phyloP scores from a whole-genome alignment of 2,888 invertebrate species.

The Pyrochroa serraticornis region DNA sequence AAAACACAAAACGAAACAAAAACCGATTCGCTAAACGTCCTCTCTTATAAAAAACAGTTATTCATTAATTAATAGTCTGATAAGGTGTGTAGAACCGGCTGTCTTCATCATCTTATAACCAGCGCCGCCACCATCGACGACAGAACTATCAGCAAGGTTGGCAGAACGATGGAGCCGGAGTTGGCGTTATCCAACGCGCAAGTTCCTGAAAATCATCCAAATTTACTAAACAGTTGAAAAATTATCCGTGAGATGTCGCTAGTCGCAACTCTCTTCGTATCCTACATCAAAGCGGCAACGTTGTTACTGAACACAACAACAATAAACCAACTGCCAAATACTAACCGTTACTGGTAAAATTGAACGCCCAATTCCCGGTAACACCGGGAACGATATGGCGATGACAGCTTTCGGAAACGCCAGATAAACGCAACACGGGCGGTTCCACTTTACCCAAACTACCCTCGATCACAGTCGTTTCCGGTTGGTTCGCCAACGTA shows the following conservation, averaged over 20 bases:
- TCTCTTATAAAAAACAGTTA: constrained; percentile 27
- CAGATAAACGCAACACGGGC: constrained; percentile 59
- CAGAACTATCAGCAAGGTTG: constrained; percentile 41
- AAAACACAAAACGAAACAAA: background rate
- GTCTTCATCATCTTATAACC: constrained; percentile 51
- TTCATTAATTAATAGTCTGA: constrained; percentile 46
- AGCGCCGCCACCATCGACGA: constrained; percentile 38
- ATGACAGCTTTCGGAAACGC: constrained; percentile 65
- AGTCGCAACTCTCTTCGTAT: too few relatives aligned
- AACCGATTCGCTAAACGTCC: background rate
- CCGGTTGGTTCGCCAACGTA: constrained; percentile 52
- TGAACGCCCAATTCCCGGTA: constrained; percentile 67
- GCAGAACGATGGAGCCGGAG: constrained; percentile 42
- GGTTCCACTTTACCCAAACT: constrained; percentile 44
- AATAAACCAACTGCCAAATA: background rate
- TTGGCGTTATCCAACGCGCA: constrained; percentile 43
- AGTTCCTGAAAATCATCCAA: constrained; percentile 40
- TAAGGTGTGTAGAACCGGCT: constrained; percentile 42
- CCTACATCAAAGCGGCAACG: too few relatives aligned
- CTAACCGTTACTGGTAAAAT: constrained; percentile 71
- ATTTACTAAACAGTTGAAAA: constrained; percentile 9
- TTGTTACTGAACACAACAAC: too few relatives aligned
- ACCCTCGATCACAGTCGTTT: constrained; percentile 42
- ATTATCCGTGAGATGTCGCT: too few relatives aligned
- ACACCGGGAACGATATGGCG: constrained; percentile 62